Evolutionary conservation across 2,113 vertebrate species (phyloP).

Genomic region (Fulmarus glacialis): DNA sequence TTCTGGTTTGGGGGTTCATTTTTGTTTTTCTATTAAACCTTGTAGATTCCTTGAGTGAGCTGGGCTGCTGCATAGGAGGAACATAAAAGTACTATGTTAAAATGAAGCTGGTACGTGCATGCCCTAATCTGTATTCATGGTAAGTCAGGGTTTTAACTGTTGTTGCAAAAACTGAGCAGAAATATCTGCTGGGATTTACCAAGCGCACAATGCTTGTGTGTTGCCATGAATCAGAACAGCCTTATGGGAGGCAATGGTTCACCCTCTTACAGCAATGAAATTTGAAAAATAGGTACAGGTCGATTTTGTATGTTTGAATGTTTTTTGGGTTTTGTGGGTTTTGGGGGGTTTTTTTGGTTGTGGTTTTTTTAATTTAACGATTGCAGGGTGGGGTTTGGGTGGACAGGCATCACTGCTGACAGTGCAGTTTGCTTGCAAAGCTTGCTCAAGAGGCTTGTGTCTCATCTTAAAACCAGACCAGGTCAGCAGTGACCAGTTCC

Average conservation of each 20-base stretch:
- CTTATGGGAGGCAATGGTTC: background rate
- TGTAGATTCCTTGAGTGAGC: background rate
- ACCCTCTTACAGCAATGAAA: background rate
- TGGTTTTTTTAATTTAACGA: fast-evolving
- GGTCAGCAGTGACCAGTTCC: background rate
- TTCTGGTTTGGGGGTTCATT: background rate
- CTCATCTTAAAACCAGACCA: background rate
- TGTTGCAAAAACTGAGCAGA: background rate
- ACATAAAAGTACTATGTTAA: fast-evolving
- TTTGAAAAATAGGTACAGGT: background rate
- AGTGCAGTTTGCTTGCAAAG: background rate
- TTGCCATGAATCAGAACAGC: background rate
- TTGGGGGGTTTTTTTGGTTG: background rate
- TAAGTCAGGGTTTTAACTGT: background rate
- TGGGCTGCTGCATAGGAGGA: background rate
- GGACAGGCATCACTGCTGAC: background rate
- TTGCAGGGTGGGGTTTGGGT: background rate
- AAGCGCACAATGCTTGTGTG: background rate
- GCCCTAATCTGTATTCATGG: background rate
- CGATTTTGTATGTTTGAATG: background rate
- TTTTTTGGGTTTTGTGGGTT: background rate
- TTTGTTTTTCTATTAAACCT: background rate
- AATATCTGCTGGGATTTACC: constrained; percentile 2
- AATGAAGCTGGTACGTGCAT: background rate
- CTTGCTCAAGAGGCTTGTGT: background rate